Conservation (phyloP, 2,797 vertebrate species). For the Eleutherodactylus coqui region DNA sequence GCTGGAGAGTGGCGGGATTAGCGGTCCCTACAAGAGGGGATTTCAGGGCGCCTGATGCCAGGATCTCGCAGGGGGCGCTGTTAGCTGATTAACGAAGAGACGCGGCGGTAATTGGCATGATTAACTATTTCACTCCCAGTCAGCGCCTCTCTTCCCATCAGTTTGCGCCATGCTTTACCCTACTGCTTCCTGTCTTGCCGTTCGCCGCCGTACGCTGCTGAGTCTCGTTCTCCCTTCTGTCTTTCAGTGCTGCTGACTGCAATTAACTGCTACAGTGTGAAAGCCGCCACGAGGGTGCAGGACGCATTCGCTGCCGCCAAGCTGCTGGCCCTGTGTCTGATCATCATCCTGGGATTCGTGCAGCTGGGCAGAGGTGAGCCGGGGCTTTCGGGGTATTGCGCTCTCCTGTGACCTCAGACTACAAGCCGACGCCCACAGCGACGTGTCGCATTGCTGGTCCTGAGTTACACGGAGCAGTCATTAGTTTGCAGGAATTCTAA, state of each 20-base stretch:
- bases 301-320: slow-evolving; percentile 93
- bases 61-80: not conserved
- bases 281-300: slow-evolving; percentile 93
- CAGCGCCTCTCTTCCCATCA: too few relatives aligned
- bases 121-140: not conserved
- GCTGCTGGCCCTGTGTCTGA: slow-evolving; percentile 87
- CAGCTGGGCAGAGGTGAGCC: slow-evolving; percentile 80
- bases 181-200: not conserved
- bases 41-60: not conserved
- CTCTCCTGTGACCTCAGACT: not conserved
- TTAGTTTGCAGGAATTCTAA: slow-evolving; percentile 31
- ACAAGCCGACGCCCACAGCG: too few relatives aligned
- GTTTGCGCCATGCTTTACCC: too few relatives aligned
- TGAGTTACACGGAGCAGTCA: too few relatives aligned
- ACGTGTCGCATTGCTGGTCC: too few relatives aligned
- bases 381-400: not conserved
- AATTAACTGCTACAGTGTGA: slow-evolving; percentile 97
- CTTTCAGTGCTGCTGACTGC: slow-evolving; percentile 88
- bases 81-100: not conserved
- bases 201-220: not conserved
- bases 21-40: not conserved
- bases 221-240: not conserved
- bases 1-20: not conserved
- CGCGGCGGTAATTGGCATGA: not conserved
- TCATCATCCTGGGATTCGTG: slow-evolving; percentile 94